Conservation (phyloP, 2,888 invertebrate genomes). For the Copidosoma aretas region DNA sequence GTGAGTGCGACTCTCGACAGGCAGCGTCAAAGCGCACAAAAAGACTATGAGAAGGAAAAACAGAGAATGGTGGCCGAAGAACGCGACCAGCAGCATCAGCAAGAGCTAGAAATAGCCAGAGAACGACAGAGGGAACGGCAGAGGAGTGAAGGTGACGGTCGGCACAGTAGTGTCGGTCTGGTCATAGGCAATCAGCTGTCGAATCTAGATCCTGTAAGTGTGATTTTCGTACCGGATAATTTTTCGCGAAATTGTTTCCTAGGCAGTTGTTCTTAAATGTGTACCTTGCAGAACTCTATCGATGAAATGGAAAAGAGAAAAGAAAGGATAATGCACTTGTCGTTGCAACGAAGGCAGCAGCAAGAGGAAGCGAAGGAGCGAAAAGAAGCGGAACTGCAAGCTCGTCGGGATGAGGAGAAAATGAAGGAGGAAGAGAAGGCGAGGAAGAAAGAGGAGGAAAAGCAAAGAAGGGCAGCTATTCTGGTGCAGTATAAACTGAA, state of each 20-base stretch:
- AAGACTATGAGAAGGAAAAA: slow-evolving; percentile 58
- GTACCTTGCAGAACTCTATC: slow-evolving; percentile 71
- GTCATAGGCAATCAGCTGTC: slow-evolving; percentile 74
- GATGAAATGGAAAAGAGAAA: slow-evolving; percentile 94
- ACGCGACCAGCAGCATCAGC: slow-evolving; percentile 46
- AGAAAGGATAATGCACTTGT: slow-evolving; percentile 87
- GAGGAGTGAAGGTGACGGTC: slow-evolving; percentile 51
- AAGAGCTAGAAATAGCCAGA: slow-evolving; percentile 59
- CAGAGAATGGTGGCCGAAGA: slow-evolving; percentile 54
- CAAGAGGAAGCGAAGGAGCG: slow-evolving; percentile 86
- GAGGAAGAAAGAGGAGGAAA: slow-evolving; percentile 81
- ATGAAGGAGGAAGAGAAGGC: slow-evolving; percentile 77
- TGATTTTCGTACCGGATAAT: not conserved
- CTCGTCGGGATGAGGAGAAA: slow-evolving; percentile 78
- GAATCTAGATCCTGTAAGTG: slow-evolving; percentile 73
- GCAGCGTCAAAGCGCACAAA: slow-evolving; percentile 64
- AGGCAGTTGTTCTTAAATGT: not conserved
- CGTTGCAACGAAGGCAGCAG: slow-evolving; percentile 87
- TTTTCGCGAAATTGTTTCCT: too few species aligned
- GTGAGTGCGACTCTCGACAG: slow-evolving; percentile 47
- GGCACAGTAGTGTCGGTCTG: slow-evolving; percentile 63
- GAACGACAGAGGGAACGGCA: slow-evolving; percentile 57
- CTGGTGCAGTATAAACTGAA: slow-evolving; percentile 92
- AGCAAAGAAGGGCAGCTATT: slow-evolving; percentile 84
- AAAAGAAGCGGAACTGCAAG: slow-evolving; percentile 82